These are phyloP conservation scores for Rhyacichthys aspro DNA, from an alignment of 2,797 vertebrate species.

Conservation along the genomic window DNA sequence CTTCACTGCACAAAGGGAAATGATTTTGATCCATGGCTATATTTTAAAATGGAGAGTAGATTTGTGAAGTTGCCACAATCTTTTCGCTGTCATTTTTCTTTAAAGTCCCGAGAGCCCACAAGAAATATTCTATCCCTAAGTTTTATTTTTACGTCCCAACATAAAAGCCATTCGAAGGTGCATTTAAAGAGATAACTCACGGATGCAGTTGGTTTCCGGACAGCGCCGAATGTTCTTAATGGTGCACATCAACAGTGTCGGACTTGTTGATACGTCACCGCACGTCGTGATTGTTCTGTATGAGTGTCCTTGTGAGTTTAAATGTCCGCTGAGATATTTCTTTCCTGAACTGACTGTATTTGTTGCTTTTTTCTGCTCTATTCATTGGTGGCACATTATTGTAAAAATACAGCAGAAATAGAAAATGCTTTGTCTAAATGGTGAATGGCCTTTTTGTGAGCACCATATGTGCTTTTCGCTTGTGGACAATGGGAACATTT, in stretches of 20 bases:
- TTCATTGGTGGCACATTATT: slow-evolving; percentile 51
- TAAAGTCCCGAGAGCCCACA: slow-evolving; percentile 1
- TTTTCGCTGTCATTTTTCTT: too few species aligned
- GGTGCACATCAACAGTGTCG: slow-evolving; percentile 9
- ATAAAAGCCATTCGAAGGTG: slow-evolving; percentile 38
- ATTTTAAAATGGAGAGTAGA: slow-evolving; percentile 22
- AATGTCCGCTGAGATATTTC: slow-evolving; percentile 41
- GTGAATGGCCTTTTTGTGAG: slow-evolving; percentile 76
- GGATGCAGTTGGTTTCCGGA: slow-evolving; percentile 45
- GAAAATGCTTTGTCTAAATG: slow-evolving; percentile 49
- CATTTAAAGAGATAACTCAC: slow-evolving; percentile 5
- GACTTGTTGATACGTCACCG: slow-evolving; percentile 32
- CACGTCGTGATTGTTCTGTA: slow-evolving; percentile 43
- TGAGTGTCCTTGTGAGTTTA: slow-evolving; percentile 60
- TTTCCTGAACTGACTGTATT: slow-evolving; percentile 47
- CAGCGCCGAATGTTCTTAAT: slow-evolving; percentile 64
- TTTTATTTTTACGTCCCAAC: slow-evolving; percentile 13
- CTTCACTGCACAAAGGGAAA: slow-evolving; percentile 20
- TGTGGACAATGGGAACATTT: slow-evolving; percentile 47
- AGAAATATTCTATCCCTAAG: slow-evolving; percentile 17
- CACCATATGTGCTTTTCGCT: slow-evolving; percentile 75
- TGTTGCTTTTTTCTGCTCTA: slow-evolving; percentile 57
- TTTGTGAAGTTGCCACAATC: background rate
- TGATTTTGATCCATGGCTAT: slow-evolving; percentile 25
- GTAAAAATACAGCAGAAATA: slow-evolving; percentile 16